These are phyloP conservation scores for Pharmacophagus antenor DNA, from an alignment of 2,888 invertebrate genomes.

Conservation along the genomic window DNA sequence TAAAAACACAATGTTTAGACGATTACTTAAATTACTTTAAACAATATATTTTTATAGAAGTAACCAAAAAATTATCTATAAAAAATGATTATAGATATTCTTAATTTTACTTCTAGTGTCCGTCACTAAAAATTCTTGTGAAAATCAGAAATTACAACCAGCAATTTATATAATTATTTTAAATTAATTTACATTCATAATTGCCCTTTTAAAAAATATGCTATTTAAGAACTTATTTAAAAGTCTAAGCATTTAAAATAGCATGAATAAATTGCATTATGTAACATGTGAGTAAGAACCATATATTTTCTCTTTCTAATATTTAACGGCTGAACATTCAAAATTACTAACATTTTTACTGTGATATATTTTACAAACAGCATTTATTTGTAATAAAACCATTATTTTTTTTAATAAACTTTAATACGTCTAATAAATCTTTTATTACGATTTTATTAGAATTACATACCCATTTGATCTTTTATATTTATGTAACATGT, in stretches of 20 bases:
- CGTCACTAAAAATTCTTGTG: too few relatives aligned
- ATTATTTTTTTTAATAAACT: conserved; percentile 20
- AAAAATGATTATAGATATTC: too few relatives aligned
- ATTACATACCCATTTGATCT: conserved; percentile 6
- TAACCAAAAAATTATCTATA: too few relatives aligned
- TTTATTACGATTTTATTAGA: conserved; percentile 13
- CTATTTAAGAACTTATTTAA: too few relatives aligned
- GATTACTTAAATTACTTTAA: not conserved
- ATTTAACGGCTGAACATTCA: not conserved
- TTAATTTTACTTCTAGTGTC: not conserved
- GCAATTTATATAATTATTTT: too few relatives aligned
- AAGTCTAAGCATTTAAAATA: too few relatives aligned
- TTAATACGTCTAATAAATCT: not conserved
- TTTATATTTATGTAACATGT: conserved; percentile 42
- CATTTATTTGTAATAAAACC: conserved; percentile 14
- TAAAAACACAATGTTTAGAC: too few relatives aligned
- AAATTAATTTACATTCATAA: too few relatives aligned
- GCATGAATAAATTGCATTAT: too few relatives aligned
- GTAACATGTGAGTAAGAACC: not conserved
- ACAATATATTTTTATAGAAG: not conserved
- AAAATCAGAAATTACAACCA: too few relatives aligned
- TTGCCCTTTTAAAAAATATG: too few relatives aligned
- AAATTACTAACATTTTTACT: conserved; percentile 16
- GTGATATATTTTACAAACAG: conserved; percentile 25
- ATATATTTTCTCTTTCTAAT: not conserved